Evolutionary conservation across 2,113 vertebrate genomes (phyloP).

Genomic region (Furnarius figulus): DNA sequence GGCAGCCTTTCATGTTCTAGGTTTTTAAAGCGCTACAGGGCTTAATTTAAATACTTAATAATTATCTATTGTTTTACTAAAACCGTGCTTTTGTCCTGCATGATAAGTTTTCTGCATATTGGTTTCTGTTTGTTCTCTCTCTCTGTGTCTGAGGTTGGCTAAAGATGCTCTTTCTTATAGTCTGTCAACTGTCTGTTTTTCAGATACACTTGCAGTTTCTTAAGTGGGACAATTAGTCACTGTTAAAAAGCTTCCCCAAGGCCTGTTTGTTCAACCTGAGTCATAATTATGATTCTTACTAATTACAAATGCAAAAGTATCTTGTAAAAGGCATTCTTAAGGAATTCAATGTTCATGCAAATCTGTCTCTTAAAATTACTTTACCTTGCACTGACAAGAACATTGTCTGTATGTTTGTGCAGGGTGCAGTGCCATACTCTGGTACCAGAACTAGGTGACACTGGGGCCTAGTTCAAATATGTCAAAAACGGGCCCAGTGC

Average conservation of each 20-base stretch:
- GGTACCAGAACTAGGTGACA: neutral
- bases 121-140: neutral
- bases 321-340: neutral
- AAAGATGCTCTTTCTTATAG: neutral
- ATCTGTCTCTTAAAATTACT: neutral
- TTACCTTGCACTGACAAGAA: neutral
- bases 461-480: neutral
- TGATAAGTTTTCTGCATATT: neutral
- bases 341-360: neutral
- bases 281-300: neutral
- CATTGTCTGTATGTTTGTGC: fast-evolving
- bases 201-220: neutral
- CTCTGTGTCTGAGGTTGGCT: neutral
- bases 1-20: neutral
- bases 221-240: neutral
- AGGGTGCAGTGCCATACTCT: neutral
- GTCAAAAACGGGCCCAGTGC: neutral
- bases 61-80: neutral
- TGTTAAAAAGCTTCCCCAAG: neutral
- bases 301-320: neutral
- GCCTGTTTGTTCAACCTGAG: neutral
- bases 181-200: neutral
- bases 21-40: neutral
- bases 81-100: neutral
- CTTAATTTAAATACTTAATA: neutral